A percentile compares a stretch with the other conserved stretches of the same genome.
These are phyloP conservation scores for Eremophila alpestris DNA, from an alignment of 2,797 vertebrate genomes.

Conservation along the genomic window DNA sequence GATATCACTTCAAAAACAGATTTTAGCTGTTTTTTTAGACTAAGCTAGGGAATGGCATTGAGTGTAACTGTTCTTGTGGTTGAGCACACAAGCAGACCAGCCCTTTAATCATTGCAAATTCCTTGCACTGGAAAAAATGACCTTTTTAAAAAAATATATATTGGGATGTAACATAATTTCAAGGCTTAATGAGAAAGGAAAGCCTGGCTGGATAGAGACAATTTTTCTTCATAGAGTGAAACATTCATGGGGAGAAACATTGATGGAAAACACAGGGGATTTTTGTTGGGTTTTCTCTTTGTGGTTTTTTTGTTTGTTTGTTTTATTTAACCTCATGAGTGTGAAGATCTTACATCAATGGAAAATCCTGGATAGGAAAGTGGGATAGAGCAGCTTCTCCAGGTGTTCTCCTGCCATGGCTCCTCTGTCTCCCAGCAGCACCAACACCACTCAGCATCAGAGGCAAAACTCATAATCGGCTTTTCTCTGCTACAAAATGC, in stretches of 20 bases:
- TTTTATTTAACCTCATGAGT: not conserved
- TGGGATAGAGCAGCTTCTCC: not conserved
- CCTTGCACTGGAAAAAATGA: not conserved
- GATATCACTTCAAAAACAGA: not conserved
- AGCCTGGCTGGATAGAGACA: not conserved
- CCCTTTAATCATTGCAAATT: not conserved
- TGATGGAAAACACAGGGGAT: not conserved
- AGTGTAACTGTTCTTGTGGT: not conserved
- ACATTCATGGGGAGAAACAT: not conserved
- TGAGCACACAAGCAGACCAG: not conserved
- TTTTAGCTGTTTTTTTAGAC: not conserved
- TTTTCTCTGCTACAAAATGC: not conserved
- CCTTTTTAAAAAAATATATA: not conserved
- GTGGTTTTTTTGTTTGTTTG: fast-evolving
- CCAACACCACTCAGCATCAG: not conserved
- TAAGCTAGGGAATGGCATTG: not conserved
- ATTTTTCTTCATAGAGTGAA: not conserved
- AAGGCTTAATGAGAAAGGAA: not conserved
- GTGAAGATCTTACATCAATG: not conserved
- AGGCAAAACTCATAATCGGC: not conserved
- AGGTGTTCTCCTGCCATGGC: not conserved
- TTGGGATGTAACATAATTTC: not conserved
- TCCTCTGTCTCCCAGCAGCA: not conserved
- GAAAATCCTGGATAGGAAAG: not conserved
- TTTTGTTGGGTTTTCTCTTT: not conserved